Evolutionary conservation across 2,113 vertebrate species (phyloP).

Genomic region (Nibea coibor): DNA sequence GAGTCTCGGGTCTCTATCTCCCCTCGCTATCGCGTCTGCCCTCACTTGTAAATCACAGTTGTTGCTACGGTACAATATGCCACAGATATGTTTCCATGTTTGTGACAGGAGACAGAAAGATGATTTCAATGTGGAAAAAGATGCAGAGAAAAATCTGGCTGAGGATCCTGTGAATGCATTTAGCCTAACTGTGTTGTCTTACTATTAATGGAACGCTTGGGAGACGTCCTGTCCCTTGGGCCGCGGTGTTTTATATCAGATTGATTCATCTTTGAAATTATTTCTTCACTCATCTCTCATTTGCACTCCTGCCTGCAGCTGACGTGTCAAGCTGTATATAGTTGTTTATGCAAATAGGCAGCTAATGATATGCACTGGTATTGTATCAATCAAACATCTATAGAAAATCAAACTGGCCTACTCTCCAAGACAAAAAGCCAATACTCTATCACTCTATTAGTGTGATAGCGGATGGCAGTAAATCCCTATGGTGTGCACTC

Average conservation of each 20-base stretch:
- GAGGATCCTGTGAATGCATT: constrained; percentile 39
- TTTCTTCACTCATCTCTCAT: constrained; percentile 52
- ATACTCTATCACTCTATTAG: constrained; percentile 62
- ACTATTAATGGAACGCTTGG: constrained; percentile 67
- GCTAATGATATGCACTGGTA: constrained; percentile 52
- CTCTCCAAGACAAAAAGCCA: constrained; percentile 51
- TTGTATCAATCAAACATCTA: constrained; percentile 29
- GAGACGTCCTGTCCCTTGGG: constrained; percentile 44
- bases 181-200: constrained; percentile 47
- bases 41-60: constrained; percentile 3
- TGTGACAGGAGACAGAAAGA: constrained; percentile 37
- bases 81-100: not conserved
- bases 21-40: not conserved
- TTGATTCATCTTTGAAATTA: constrained; percentile 60
- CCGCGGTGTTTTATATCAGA: constrained; percentile 46
- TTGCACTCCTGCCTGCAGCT: constrained; percentile 40
- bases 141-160: constrained; percentile 13
- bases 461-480: constrained; percentile 64
- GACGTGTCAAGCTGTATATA: constrained; percentile 38
- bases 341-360: constrained; percentile 54
- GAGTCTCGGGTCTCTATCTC: not conserved
- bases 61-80: not conserved
- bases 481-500: constrained; percentile 62
- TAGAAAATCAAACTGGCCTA: constrained; percentile 19
- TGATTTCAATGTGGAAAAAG: constrained; percentile 12